Percentiles rank a stretch among this genome's conserved stretches.
Evolutionary conservation across 2,797 vertebrate species (phyloP).

Genomic region (Eremophila alpestris): DNA sequence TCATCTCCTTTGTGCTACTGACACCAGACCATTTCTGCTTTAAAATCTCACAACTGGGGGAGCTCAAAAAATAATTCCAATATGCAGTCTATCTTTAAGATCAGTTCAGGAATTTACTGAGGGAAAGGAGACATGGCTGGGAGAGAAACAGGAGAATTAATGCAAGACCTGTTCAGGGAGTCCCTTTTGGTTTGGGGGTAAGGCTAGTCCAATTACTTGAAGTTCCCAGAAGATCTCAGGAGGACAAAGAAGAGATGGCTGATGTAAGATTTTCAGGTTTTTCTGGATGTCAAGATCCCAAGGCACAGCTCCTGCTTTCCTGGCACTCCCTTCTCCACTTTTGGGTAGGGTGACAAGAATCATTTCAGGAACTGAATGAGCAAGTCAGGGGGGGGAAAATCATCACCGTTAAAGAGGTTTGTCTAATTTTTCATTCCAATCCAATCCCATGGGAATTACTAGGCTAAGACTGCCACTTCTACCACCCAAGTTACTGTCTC

Average conservation of each 20-base stretch:
- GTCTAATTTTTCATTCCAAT: background rate
- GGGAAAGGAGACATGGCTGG: background rate
- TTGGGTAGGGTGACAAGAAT: background rate
- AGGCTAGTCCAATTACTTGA: background rate
- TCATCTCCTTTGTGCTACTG: background rate
- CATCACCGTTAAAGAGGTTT: background rate
- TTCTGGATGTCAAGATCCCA: background rate
- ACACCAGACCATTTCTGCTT: background rate
- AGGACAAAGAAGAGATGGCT: background rate
- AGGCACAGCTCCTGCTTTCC: background rate
- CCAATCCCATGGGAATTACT: background rate
- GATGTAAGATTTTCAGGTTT: background rate
- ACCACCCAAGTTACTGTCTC: slow-evolving; percentile 10
- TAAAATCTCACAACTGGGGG: too few species aligned
- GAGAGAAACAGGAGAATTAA: background rate
- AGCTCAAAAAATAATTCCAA: background rate
- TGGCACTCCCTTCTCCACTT: background rate
- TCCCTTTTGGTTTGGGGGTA: background rate
- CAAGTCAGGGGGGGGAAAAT: background rate
- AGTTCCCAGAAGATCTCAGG: background rate
- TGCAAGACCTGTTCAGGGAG: background rate
- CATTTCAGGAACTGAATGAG: background rate
- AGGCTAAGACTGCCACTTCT: background rate
- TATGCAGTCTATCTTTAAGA: background rate
- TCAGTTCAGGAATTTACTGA: background rate